Evolutionary conservation across 2,888 invertebrate genomes (phyloP).

Genomic region (Sarcophaga subvicina): DNA sequence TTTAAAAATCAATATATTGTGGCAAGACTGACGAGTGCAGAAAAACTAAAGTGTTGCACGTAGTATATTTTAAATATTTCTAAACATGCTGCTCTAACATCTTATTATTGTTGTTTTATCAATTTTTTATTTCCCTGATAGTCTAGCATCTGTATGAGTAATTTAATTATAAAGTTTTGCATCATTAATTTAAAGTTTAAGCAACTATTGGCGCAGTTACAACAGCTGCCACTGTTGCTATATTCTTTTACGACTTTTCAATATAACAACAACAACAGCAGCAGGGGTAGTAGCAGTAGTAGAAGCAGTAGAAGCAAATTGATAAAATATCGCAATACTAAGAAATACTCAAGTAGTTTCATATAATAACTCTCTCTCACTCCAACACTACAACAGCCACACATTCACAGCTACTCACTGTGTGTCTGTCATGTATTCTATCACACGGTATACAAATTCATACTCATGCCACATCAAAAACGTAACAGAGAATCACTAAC

Average conservation of each 20-base stretch:
- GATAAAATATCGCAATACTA: constrained; percentile 2
- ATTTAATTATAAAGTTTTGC: constrained; percentile 79
- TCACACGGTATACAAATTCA: too few relatives aligned
- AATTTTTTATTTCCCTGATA: too few relatives aligned
- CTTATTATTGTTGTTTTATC: too few relatives aligned
- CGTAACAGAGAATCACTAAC: constrained; percentile 5
- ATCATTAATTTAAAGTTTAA: constrained; percentile 78
- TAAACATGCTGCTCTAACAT: constrained; percentile 46
- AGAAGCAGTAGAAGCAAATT: neutral
- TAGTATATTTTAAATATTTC: neutral
- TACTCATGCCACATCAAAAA: neutral
- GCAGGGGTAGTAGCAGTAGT: neutral
- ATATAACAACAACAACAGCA: neutral
- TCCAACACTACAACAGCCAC: too few relatives aligned
- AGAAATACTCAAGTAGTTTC: constrained; percentile 1
- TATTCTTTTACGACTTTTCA: constrained; percentile 17
- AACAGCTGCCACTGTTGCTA: constrained; percentile 51
- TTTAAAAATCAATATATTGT: constrained; percentile 43
- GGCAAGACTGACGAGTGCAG: too few relatives aligned
- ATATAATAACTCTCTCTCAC: neutral
- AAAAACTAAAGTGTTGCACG: neutral
- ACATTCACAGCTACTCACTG: too few relatives aligned
- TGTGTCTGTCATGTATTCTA: too few relatives aligned
- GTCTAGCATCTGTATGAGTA: constrained; percentile 61
- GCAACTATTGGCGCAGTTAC: constrained; percentile 73